Evolutionary conservation across 2,888 invertebrate species (phyloP).

Genomic region (Mythimna albipuncta): DNA sequence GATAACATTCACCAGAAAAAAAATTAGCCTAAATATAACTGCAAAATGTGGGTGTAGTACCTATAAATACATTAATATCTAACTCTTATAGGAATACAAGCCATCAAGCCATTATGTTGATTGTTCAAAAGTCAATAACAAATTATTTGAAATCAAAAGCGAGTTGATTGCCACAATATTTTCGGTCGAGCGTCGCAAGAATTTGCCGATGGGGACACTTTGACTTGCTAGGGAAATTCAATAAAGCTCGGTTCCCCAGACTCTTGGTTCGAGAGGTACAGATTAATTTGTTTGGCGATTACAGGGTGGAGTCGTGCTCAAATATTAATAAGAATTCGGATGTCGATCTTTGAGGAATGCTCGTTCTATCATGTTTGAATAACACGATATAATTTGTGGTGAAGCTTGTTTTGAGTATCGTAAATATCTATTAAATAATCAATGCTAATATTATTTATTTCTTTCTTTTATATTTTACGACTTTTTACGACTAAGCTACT

Average conservation of each 20-base stretch:
- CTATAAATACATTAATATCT: neutral
- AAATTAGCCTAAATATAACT: too few species aligned
- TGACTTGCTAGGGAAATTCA: slow-evolving; percentile 30
- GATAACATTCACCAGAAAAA: too few species aligned
- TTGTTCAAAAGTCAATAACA: neutral
- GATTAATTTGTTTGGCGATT: slow-evolving; percentile 47
- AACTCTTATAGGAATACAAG: neutral
- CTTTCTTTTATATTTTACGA: too few species aligned
- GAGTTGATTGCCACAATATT: slow-evolving; percentile 18
- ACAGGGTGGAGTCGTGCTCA: slow-evolving; percentile 24
- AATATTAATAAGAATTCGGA: slow-evolving; percentile 28
- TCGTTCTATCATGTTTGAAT: slow-evolving; percentile 3
- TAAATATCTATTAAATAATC: too few species aligned
- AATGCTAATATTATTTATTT: too few species aligned
- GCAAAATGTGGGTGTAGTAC: neutral
- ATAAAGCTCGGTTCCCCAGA: slow-evolving; percentile 25
- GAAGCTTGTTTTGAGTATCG: too few species aligned
- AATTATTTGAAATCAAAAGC: slow-evolving; percentile 30
- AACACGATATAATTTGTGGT: neutral
- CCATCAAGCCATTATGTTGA: neutral
- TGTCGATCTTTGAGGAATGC: slow-evolving; percentile 12
- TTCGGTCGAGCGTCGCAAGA: slow-evolving; percentile 1
- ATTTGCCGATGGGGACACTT: slow-evolving; percentile 21
- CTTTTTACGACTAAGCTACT: too few species aligned
- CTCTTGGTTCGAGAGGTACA: slow-evolving; percentile 10